Conservation (phyloP, 2,797 vertebrate genomes). For the Xerus rutilus region DNA sequence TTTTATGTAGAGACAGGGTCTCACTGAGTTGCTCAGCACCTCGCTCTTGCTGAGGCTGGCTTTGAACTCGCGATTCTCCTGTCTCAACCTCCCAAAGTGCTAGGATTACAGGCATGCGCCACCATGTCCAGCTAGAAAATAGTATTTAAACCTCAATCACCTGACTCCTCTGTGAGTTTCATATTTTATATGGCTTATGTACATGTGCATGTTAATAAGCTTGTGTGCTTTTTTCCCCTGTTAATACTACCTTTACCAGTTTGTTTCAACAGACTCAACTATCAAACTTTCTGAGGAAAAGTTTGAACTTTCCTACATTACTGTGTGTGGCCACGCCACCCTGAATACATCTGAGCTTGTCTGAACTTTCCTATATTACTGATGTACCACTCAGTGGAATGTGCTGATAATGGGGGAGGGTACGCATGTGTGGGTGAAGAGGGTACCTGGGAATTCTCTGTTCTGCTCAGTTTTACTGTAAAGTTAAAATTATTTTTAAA, state of each 20-base stretch:
- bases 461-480: background rate
- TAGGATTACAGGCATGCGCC: too few species aligned
- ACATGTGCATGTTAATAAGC: background rate
- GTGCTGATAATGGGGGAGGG: accelerated
- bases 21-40: too few species aligned
- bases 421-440: background rate
- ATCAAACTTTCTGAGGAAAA: background rate
- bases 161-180: background rate
- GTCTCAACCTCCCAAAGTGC: too few species aligned
- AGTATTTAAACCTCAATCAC: background rate
- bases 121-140: background rate
- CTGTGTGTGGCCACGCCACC: too few species aligned
- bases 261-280: background rate
- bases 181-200: background rate
- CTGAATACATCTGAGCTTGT: too few species aligned
- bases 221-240: too few species aligned
- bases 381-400: background rate
- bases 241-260: background rate
- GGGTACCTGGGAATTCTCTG: background rate
- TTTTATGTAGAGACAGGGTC: too few species aligned
- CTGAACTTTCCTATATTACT: background rate
- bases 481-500: background rate
- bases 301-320: background rate
- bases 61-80: too few species aligned
- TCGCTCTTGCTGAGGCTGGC: too few species aligned